Evolutionary conservation across 2,797 vertebrate species (phyloP).

Genomic region (Lerista edwardsae): DNA sequence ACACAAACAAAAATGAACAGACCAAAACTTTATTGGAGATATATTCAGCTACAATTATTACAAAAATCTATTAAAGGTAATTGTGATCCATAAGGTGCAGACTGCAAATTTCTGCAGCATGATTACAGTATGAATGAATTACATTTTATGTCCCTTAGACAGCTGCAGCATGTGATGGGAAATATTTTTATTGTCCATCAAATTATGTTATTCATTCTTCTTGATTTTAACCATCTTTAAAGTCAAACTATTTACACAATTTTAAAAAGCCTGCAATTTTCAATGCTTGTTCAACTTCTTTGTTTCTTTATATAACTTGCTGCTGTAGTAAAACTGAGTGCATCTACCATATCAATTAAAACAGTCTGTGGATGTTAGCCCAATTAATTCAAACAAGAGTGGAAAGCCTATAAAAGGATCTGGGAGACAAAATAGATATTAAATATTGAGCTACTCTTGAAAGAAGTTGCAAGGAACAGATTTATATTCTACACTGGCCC

Average conservation of each 20-base stretch:
- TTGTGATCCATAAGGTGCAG: conserved; percentile 94
- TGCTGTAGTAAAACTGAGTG: conserved; percentile 75
- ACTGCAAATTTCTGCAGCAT: conserved; percentile 87
- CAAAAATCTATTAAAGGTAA: conserved; percentile 85
- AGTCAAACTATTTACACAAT: conserved; percentile 80
- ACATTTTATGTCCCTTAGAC: conserved; percentile 77
- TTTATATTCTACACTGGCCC: conserved; percentile 68
- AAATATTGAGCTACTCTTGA: conserved; percentile 62
- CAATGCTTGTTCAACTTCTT: conserved; percentile 70
- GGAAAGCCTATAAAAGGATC: conserved; percentile 41
- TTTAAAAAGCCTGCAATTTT: conserved; percentile 75
- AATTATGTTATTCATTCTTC: conserved; percentile 77
- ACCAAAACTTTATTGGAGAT: conserved; percentile 97
- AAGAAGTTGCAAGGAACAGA: conserved; percentile 66
- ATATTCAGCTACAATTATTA: conserved; percentile 94
- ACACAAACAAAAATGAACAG: conserved; percentile 75
- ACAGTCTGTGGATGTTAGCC: conserved; percentile 71
- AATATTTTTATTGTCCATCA: conserved; percentile 78
- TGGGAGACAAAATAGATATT: conserved; percentile 64
- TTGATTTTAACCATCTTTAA: conserved; percentile 80
- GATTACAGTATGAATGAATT: conserved; percentile 80
- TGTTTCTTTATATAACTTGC: conserved; percentile 72
- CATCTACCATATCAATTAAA: conserved; percentile 72
- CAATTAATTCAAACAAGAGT: conserved; percentile 59
- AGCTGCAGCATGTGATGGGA: conserved; percentile 83